Conservation (phyloP, 2,888 invertebrate genomes). For the Eristalis arbustorum region DNA sequence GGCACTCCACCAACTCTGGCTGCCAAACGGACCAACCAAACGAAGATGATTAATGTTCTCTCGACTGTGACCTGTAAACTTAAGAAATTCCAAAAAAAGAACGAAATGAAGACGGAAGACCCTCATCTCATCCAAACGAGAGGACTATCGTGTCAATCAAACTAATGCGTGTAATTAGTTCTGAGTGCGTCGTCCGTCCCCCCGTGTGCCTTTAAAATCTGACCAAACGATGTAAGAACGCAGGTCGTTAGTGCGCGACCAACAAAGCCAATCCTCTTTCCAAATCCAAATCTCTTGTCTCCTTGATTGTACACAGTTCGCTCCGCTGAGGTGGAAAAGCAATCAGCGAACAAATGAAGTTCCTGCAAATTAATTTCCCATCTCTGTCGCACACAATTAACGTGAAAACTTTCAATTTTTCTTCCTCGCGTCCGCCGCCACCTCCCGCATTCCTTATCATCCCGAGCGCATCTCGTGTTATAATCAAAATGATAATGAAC, state of each 20-base stretch:
- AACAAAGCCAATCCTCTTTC: neutral
- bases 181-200: neutral
- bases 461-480: constrained; percentile 41
- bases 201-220: neutral
- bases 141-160: too few species aligned
- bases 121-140: too few species aligned
- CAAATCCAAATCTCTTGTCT: neutral
- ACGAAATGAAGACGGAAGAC: too few species aligned
- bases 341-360: constrained; percentile 59
- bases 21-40: too few species aligned
- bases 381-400: constrained; percentile 38
- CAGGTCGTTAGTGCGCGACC: neutral
- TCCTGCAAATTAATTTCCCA: constrained; percentile 50
- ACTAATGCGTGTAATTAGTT: neutral
- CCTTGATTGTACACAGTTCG: neutral
- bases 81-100: too few species aligned
- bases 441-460: neutral
- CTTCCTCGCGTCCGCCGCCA: neutral
- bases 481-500: constrained; percentile 65
- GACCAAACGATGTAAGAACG: neutral
- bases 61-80: too few species aligned
- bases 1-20: too few species aligned
- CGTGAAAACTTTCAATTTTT: neutral
- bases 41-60: too few species aligned
- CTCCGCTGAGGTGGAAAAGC: constrained; percentile 35